These are phyloP conservation scores for Synaphobranchus kaupii DNA, from an alignment of 2,797 vertebrate species.

Conservation along the genomic window DNA sequence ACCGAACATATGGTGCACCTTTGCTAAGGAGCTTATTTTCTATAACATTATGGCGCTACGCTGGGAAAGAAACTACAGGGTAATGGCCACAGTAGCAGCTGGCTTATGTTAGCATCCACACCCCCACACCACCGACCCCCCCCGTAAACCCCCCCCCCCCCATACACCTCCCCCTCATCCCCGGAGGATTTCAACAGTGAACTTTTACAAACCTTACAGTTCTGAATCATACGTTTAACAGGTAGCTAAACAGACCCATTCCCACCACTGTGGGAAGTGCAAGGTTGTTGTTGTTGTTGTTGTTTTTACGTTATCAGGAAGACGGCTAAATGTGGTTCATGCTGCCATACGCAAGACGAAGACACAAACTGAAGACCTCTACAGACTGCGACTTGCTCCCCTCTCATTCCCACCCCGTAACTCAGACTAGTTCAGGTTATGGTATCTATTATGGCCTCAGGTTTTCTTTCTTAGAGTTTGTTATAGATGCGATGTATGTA, in stretches of 20 bases:
- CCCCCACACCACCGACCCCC: not conserved
- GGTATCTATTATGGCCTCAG: no score
- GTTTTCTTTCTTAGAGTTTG: not conserved
- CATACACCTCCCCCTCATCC: not conserved
- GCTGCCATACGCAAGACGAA: no score
- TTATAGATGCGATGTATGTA: not conserved
- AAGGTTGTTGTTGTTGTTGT: no score
- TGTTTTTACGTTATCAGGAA: no score
- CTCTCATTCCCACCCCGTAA: no score
- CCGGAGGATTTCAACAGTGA: not conserved
- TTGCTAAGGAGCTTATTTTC: slow-evolving; percentile 24
- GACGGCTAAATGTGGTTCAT: no score
- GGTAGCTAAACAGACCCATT: not conserved
- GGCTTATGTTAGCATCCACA: not conserved
- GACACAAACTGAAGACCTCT: no score
- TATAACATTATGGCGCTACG: not conserved
- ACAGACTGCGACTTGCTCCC: no score
- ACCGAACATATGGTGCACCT: slow-evolving; percentile 29
- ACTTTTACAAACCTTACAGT: not conserved
- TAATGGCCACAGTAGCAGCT: slow-evolving; percentile 11
- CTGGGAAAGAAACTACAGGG: not conserved
- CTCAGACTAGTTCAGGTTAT: no score
- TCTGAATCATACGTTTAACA: not conserved
- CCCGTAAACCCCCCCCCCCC: not conserved
- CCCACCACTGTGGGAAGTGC: not conserved